Evolutionary conservation across 1,140 invertebrate species (phyloP), one percentile per base, ranked within the genome.

Genomic region (Diuraphis noxia): DNA sequence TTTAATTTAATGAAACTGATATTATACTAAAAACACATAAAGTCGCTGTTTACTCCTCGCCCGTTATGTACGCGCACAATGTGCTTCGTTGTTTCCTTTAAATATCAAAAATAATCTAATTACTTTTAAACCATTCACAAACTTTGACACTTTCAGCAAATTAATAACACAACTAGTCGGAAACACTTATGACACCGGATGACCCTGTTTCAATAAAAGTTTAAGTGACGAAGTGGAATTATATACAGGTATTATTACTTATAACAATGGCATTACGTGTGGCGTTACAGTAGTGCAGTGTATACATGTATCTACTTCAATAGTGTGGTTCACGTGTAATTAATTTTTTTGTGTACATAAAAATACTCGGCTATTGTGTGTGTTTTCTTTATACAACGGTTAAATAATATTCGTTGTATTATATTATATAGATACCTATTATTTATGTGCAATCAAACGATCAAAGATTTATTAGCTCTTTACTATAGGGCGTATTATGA

Each of bases 141-240:
- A 82, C 79, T 82, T 82, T 82, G 79, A 82, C 79, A 82, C 79
- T 82, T 82, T 82, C 36, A 82, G 36, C 79, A 82, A 82, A 82
- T 82, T 82, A 82, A 82, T 82, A 38, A 40, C 79, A 40, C 30
- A 40, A 82, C 36, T 38, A 38, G 36, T 82, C 79, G 38, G 23
- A 82, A 82, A 82, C 79, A 40, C 23, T 38, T 38, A 38, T 38
- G 79, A 82, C 23, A n/a, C 56, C n/a, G 56, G 79, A 82, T 82
- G 77, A 79, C 77, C 77, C 56, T 72, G 30, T 72, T 72, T 72
- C 34, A 72, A 72, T 72, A 72, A 72, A 72, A 72, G 56, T 72
- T 72, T 72, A 72, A 72, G 56, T 72, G 56, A 72, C 56, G 56
- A 63, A n/a, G 3, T n/a, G 5, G 30, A 72, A 72, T 30, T 72